These are phyloP conservation scores for Cetoscarus ocellatus DNA, from an alignment of 2,797 vertebrate genomes.

Conservation along the genomic window DNA sequence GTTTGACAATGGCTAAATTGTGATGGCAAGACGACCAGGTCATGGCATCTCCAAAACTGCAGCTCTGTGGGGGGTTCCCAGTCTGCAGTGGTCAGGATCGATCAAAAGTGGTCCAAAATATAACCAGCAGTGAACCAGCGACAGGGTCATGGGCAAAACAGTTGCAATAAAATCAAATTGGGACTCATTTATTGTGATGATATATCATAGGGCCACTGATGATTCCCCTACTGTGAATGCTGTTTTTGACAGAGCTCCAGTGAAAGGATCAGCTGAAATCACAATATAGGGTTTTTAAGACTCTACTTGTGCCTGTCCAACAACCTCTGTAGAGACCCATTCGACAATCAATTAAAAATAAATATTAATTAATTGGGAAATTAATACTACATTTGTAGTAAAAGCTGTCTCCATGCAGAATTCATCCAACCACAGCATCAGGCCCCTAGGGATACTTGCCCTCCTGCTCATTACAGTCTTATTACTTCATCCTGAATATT, in stretches of 20 bases:
- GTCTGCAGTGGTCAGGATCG: no score
- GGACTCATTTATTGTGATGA: no score
- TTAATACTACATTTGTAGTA: neutral
- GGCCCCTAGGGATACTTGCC: conserved; percentile 48
- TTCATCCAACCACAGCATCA: conserved; percentile 3
- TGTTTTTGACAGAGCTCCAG: neutral
- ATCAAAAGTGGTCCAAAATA: no score
- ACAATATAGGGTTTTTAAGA: neutral
- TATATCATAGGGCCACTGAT: no score
- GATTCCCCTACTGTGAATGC: no score
- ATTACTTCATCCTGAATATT: conserved; percentile 50
- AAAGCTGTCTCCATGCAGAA: conserved; percentile 17
- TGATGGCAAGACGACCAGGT: no score
- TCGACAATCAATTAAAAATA: neutral
- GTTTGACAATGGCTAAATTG: no score
- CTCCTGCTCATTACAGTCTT: conserved; percentile 50
- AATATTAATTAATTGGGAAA: neutral
- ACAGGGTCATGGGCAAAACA: no score
- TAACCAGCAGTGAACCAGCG: no score
- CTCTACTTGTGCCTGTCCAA: neutral
- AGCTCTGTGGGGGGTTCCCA: no score
- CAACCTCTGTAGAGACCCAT: neutral
- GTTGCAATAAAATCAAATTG: no score
- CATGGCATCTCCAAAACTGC: no score
- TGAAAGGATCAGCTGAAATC: neutral